Evolutionary conservation across 2,888 invertebrate species (phyloP).

Genomic region (Theristus sp.): DNA sequence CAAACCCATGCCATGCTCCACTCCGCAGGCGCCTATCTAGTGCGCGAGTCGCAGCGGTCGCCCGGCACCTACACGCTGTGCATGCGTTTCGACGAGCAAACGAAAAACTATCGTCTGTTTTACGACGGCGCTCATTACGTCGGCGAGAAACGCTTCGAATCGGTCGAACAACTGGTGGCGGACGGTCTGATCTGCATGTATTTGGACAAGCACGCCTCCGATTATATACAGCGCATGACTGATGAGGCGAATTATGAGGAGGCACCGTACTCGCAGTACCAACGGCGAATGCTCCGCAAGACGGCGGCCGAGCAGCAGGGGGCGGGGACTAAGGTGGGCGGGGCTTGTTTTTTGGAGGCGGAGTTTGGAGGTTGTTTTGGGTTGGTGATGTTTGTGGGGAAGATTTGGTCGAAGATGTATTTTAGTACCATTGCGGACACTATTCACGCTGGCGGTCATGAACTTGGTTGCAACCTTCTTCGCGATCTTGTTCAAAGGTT

Average conservation of each 20-base stretch:
- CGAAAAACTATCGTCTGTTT: conserved; percentile 28
- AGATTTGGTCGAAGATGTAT: too few species aligned
- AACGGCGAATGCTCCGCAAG: too few species aligned
- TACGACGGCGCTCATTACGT: conserved; percentile 47
- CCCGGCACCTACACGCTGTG: conserved; percentile 61
- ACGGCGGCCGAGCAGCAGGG: too few species aligned
- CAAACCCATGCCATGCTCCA: too few species aligned
- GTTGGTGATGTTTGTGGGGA: too few species aligned
- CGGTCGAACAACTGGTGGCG: conserved; percentile 63
- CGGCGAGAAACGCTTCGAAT: conserved; percentile 58
- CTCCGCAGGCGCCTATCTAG: conserved; percentile 61
- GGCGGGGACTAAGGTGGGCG: too few species aligned
- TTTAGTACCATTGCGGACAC: too few species aligned
- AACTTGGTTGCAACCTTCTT: too few species aligned
- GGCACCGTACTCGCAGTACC: conserved; percentile 47
- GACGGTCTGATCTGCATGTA: conserved; percentile 80
- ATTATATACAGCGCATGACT: conserved; percentile 60
- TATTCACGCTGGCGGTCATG: too few species aligned
- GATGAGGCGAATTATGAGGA: conserved; percentile 61
- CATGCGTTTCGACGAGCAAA: conserved; percentile 44
- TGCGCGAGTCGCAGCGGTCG: conserved; percentile 56
- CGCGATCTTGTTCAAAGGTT: too few species aligned
- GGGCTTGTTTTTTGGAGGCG: too few species aligned
- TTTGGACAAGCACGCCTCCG: conserved; percentile 55
- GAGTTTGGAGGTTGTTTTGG: too few species aligned